Base-by-base conservation (phyloP, 2,888 invertebrate genomes). In the Cataglyphis albicans region DNA sequence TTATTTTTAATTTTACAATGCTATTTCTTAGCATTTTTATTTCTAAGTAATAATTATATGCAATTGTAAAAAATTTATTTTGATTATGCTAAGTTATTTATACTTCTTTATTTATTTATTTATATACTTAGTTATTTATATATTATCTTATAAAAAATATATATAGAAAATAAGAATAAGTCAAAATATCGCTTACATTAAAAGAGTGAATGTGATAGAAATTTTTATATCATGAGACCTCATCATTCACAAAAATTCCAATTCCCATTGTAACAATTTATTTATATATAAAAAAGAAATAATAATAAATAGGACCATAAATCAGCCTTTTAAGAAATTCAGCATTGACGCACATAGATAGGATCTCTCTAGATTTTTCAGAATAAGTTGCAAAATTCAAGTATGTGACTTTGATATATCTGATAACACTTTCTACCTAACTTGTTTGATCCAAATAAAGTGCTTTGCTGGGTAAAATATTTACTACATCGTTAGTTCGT, bases 401-500 rank as follows among this genome's bases (percentile, higher is more conserved):
- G 41, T 38, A 68, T 10, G 4, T 59, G 57, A 75, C 29, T 21
- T n/a, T 63, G 15, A 68, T 5, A 41, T 81, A n/a, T 52, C 52
- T 82, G 4, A 12, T 72, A 59, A 80, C 41, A 78, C 18, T 52
- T 6, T n/a, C 38, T 21, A 48, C 38, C 61, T 76, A 90, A 78
- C 52, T 85, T 59, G 93, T 89, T 64, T 94, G 93, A 65, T 93
- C 92, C 82, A 93, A 84, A 81, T 93, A 91, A 44, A 93, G 88
- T 72, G 93, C 89, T 92, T 92, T 94, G 63, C 86, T 92, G 12
- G 94, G 94, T 48, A 94, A 84, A 70, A 88, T 89, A 86, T 91
- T 92, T 9, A 95, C 94, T 21, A 95, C 94, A 29, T 93, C 95
- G 86, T 95, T 95, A 4, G 96, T 96, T 88, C 94, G 95, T 92